Base-by-base conservation (phyloP, 2,888 invertebrate species). In the Temnothorax unifasciatus region DNA sequence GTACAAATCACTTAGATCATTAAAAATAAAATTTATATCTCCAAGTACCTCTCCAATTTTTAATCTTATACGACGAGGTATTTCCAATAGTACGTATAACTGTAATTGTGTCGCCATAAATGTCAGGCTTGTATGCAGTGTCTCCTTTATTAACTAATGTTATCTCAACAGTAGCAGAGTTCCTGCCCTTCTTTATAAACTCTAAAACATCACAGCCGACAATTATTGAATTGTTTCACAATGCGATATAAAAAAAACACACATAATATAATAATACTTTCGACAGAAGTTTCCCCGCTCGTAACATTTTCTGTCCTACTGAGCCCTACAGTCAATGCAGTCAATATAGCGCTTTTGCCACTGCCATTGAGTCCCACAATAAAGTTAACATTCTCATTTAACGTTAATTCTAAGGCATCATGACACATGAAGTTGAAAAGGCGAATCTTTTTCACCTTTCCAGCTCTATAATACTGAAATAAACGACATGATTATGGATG, bases 361-460 rank as follows among this genome's bases (percentile, higher is more conserved):
- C 99, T 98, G 9, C 98, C 98, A 95, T 98, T 98, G 61, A 96
- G 96, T 0, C 98, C 98, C 83, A 97, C 96, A 74, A 99, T 96
- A 93, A 98, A 98, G 94, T 98, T 98, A 0, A 98, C 97, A 92
- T 97, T 97, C 59, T 96, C 96, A 84, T 97, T 97, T 82, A 99
- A 96, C 74, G 96, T 96, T 1, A 99, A 96, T 92, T 97, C 96
- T 66, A 98, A 95, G 89, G 97, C 96, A 2, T 97, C 96, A 93
- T 99, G 99, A 92, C 99, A 99, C 97, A 99, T 99, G 94, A 99
- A 99, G 95, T 99, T 99, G 82, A 96, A 96, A 68, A 99, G 95
- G 13, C 94, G 92, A 68, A 97, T 95, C 81, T 95, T 95, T 63
- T 95, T 94, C 63, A 97, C 95, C 82, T 96, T 96, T 3, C 97